phyloP scores from a whole-genome alignment of 1,140 invertebrate species.

The Sipha flava region DNA sequence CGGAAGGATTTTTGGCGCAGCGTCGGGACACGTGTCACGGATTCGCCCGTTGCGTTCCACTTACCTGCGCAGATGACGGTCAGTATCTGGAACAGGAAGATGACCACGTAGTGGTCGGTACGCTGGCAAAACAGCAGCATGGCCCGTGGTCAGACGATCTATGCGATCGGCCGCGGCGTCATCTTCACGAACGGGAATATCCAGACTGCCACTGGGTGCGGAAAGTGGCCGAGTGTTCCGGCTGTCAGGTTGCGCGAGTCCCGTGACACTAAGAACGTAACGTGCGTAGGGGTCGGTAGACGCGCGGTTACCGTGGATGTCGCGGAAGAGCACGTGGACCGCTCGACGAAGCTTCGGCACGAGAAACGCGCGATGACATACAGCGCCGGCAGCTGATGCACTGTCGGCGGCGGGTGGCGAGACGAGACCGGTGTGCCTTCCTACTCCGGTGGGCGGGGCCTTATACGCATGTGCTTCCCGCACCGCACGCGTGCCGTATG shows the following conservation, averaged over 20 bases:
- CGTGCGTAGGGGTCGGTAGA: too few species aligned
- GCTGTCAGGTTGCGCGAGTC: too few species aligned
- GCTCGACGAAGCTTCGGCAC: neutral
- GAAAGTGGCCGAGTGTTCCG: too few species aligned
- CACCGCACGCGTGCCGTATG: too few species aligned
- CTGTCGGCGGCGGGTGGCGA: neutral
- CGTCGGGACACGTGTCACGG: too few species aligned
- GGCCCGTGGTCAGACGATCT: too few species aligned
- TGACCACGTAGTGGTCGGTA: constrained; percentile 5
- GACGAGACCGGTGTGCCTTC: neutral
- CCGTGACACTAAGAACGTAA: too few species aligned
- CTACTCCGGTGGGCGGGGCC: constrained; percentile 11
- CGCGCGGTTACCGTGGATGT: too few species aligned
- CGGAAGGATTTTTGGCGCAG: too few species aligned
- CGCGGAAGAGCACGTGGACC: neutral
- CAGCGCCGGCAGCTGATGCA: neutral
- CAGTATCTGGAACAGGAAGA: constrained; percentile 13
- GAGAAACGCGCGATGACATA: neutral
- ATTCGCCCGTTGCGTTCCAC: neutral
- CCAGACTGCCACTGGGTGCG: too few species aligned
- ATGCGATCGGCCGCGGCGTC: neutral
- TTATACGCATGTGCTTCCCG: constrained; percentile 14
- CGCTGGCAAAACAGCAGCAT: constrained; percentile 13
- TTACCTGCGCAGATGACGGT: constrained; percentile 26
- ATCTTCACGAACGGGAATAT: neutral